Base-by-base conservation (phyloP, 35 echinoderm and acorn worm genomes). In the Eucidaris tribuloides region DNA sequence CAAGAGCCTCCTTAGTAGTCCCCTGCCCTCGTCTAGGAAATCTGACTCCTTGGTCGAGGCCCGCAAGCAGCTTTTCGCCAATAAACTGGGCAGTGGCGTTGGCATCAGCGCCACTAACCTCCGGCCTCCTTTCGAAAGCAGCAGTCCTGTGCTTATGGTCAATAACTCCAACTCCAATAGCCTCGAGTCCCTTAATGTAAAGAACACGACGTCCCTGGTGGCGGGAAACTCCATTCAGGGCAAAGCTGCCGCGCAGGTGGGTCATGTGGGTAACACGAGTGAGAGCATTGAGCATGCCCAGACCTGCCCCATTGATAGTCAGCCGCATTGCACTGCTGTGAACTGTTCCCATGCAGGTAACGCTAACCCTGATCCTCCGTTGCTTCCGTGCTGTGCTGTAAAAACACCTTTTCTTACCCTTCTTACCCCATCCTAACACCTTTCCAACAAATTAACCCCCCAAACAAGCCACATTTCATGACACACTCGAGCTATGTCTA, bases 31-130 rank as follows among this genome's bases (percentile, higher is more conserved):
- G 72, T 82, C 77, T 61, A 83, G 87, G 76, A 79, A 79, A 43
- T 70, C 82, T 24, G 96, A 99, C 40, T 99, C 96, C 39, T 84
- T 99, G 78, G 96, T 99, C 82, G 96, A 99, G 79, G 87, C 96
- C 44, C 96, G 96, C 63, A 99, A 93, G 77, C 96, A 93, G 27
- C 92, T 99, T 81, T 99, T 93, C 68, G 89, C 91, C 82, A 99
- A 89, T 80, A 99, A 99, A 83, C 86, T 93, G 7, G 82, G 89
- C 46, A 88, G 89, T 74, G 62, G 79, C 74, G 68, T 74, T 33
- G 68, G 68, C 44, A 74, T 74, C 68, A 74, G 68, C 37, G 44
- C 76, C 33, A 88, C 85, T 88, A 88, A 88, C 76, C 85, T 42
- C 19, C 76, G 85, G 36, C 46, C 71, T 17, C 42, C 41, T 20